Evolutionary conservation across 2,797 vertebrate genomes (phyloP), one percentile per base, ranked within the genome.

Genomic region (Lindbergichthys nudifrons): DNA sequence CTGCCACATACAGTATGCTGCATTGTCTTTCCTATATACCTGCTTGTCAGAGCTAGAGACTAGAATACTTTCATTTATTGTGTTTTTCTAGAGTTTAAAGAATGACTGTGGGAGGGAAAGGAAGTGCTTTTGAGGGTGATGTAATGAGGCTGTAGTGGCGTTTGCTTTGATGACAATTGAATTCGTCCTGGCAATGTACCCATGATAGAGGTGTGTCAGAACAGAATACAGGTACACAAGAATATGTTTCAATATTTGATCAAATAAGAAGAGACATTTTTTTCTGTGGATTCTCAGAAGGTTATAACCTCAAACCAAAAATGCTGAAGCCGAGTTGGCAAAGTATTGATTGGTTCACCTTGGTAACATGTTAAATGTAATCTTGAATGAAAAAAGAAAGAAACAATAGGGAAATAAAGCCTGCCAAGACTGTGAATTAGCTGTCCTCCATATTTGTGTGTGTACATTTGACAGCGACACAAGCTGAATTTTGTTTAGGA

Each of bases 261-360:
- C 19, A 75, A 63, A 69, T 41, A 65, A 7, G 10, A 32, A 15
- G 5, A 45, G 21, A 45, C 0, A 5, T 62, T 65, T 48, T 19
- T 48, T 53, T 64, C 50, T 56, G 23, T 26, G 16, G 43, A 79
- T 66, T 83, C 57, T 83, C 32, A 46, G 50, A 67, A 75, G 64
- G 65, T 76, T 68, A 72, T 52, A 83, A 72, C 57, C 59, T 52
- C 18, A 68, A 79, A 77, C n/a, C 54, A 67, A 54, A 14, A 73
- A 81, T 62, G 56, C 42, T 76, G 45, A 82, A 83, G 42, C 50
- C 68, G 39, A 84, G 72, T 63, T 87, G 68, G 59, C 60, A 66
- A 83, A 83, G 51, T 87, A 93, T 92, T 46, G 87, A 92, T 89
- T 67, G 42, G 46, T 69, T 87, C 79, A 84, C 43, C 81, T 83